Conservation (phyloP, 2,113 vertebrate genomes). For the Girardinichthys multiradiatus region DNA sequence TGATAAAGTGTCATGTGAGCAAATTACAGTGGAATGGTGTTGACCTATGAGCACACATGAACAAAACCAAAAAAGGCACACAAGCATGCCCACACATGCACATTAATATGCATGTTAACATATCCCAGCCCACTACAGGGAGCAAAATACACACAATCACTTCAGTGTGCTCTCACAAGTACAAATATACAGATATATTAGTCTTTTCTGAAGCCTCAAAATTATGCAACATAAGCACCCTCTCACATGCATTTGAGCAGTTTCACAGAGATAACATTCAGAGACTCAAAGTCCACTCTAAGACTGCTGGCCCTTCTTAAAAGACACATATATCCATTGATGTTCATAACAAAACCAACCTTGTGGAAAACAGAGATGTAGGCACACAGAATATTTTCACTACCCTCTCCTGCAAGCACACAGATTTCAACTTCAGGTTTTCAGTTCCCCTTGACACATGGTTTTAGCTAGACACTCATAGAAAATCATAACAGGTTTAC, state of each 20-base stretch:
- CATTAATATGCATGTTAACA: constrained; percentile 52
- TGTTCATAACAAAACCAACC: neutral
- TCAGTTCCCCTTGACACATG: constrained; percentile 32
- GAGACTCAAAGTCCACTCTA: constrained; percentile 47
- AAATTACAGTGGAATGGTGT: constrained; percentile 45
- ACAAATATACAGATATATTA: constrained; percentile 16
- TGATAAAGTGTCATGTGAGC: neutral
- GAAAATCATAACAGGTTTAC: neutral
- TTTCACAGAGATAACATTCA: constrained; percentile 8
- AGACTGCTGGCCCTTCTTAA: constrained; percentile 12
- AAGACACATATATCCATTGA: neutral
- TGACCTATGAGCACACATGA: constrained; percentile 12
- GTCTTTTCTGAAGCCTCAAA: constrained; percentile 4
- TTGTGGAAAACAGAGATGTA: constrained; percentile 17
- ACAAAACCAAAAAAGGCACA: constrained; percentile 28
- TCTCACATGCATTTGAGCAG: constrained; percentile 5
- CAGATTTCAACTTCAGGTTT: constrained; percentile 54
- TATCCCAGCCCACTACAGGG: constrained; percentile 44
- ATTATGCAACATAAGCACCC: constrained; percentile 13
- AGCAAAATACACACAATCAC: constrained; percentile 26
- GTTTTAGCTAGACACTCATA: constrained; percentile 30
- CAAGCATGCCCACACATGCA: constrained; percentile 49
- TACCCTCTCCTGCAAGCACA: constrained; percentile 26
- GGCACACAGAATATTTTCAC: constrained; percentile 35
- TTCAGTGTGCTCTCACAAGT: constrained; percentile 28